Conservation (phyloP, 1,140 invertebrate species). For the Helicoverpa armigera region DNA sequence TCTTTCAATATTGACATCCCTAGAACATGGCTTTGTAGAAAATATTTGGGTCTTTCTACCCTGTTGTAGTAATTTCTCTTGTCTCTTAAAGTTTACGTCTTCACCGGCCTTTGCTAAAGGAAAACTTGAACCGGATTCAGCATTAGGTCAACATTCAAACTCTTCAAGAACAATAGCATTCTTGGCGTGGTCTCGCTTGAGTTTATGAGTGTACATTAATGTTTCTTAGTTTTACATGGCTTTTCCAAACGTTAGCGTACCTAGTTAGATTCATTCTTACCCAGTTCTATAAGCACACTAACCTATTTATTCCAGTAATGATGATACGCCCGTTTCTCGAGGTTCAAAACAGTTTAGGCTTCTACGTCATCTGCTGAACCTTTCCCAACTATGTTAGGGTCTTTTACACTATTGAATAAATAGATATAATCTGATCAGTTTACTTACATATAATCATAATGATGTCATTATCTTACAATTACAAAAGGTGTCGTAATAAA, state of each 20-base stretch:
- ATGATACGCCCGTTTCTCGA: neutral
- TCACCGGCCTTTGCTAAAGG: neutral
- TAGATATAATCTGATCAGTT: too few relatives aligned
- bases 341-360: neutral
- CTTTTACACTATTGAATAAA: too few relatives aligned
- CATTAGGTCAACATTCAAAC: conserved; percentile 12
- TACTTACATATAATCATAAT: too few relatives aligned
- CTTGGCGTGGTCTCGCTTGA: neutral
- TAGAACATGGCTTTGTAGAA: too few relatives aligned
- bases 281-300: neutral
- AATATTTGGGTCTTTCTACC: too few relatives aligned
- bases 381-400: too few relatives aligned
- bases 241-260: neutral
- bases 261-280: neutral
- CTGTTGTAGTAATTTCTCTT: neutral
- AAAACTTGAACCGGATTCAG: neutral
- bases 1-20: neutral
- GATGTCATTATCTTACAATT: too few relatives aligned
- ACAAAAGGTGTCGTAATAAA: neutral
- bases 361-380: too few relatives aligned
- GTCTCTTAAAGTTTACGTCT: neutral
- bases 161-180: conserved; percentile 15
- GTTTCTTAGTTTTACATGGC: neutral
- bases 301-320: neutral
- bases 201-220: neutral